Evolutionary conservation across 2,888 invertebrate genomes (phyloP).

Genomic region (Apamea sordens): DNA sequence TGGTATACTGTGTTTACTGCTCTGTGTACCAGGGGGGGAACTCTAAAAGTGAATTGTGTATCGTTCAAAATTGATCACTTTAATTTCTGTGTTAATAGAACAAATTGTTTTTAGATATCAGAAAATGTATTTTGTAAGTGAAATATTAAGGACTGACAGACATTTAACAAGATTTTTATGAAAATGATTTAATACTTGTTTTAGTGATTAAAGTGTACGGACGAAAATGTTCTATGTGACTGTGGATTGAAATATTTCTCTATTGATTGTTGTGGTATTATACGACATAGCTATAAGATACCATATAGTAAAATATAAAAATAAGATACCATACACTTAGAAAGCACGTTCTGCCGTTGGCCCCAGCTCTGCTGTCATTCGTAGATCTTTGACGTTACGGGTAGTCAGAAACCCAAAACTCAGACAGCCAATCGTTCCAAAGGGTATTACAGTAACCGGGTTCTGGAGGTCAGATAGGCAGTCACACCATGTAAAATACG

Average conservation of each 20-base stretch:
- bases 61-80: constrained; percentile 77
- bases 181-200: constrained; percentile 34
- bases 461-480: not conserved
- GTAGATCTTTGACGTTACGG: not conserved
- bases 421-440: not conserved
- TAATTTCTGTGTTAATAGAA: constrained; percentile 81
- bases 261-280: not conserved
- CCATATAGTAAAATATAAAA: too few species aligned
- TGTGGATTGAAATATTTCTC: constrained; percentile 1
- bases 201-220: constrained; percentile 12
- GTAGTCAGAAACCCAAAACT: not conserved
- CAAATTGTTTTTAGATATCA: constrained; percentile 75
- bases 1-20: constrained; percentile 50
- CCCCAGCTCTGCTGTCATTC: not conserved
- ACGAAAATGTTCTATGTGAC: not conserved
- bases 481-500: not conserved
- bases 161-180: constrained; percentile 45
- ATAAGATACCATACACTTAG: not conserved
- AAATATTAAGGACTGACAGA: constrained; percentile 59
- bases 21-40: constrained; percentile 64
- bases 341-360: not conserved
- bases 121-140: constrained; percentile 58
- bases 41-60: constrained; percentile 78
- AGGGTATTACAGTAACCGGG: not conserved
- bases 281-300: not conserved